These are phyloP conservation scores for Teleogryllus occipitalis DNA, from an alignment of 1,140 invertebrate species.

Conservation along the genomic window DNA sequence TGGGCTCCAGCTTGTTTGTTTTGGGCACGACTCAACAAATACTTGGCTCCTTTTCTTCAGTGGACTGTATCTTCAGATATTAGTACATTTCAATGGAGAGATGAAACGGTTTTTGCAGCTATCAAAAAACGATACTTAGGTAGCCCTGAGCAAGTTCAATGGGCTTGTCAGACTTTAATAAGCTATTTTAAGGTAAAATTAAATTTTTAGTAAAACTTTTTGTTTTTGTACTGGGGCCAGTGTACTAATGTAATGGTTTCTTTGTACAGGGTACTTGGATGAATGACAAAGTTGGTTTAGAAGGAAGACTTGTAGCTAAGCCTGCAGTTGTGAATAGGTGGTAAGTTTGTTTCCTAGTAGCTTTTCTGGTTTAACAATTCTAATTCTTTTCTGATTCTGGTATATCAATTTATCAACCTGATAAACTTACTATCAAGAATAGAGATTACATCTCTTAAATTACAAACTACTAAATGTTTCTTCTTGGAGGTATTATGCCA, in stretches of 20 bases:
- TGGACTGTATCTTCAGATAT: slow-evolving; percentile 52
- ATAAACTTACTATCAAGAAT: too few species aligned
- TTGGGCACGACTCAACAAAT: slow-evolving; percentile 55
- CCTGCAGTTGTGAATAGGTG: neutral
- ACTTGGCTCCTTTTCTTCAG: slow-evolving; percentile 54
- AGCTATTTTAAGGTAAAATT: slow-evolving; percentile 47
- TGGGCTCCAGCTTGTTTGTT: slow-evolving; percentile 58
- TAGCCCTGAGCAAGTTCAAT: slow-evolving; percentile 34
- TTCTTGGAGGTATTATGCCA: too few species aligned
- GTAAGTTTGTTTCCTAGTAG: neutral
- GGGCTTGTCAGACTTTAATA: slow-evolving; percentile 40
- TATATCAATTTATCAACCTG: too few species aligned
- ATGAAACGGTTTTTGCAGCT: slow-evolving; percentile 45
- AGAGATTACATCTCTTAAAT: too few species aligned
- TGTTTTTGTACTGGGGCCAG: neutral
- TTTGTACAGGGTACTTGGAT: neutral
- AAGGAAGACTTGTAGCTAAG: neutral
- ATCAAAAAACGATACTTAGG: slow-evolving; percentile 46
- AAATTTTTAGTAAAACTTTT: neutral
- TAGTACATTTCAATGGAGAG: slow-evolving; percentile 47
- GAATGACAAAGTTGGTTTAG: neutral
- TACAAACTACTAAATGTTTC: too few species aligned
- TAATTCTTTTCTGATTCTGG: neutral
- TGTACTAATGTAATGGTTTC: neutral
- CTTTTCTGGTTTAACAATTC: neutral